These are phyloP conservation scores for Fabriciana adippe DNA, from an alignment of 2,888 invertebrate species.

Conservation along the genomic window DNA sequence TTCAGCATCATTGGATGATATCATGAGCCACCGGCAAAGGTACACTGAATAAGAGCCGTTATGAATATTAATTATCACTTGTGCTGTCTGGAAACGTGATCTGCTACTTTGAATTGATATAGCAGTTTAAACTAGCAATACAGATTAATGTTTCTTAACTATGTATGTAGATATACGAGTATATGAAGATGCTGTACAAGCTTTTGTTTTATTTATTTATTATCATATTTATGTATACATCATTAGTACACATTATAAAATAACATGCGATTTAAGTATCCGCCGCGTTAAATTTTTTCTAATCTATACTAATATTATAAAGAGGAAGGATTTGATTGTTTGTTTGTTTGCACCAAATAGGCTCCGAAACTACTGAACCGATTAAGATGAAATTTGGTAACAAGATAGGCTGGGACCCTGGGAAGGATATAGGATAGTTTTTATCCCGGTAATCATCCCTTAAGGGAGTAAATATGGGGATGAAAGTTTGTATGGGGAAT, in stretches of 20 bases:
- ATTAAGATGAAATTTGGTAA: no score
- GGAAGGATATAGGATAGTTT: no score
- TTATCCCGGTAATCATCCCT: no score
- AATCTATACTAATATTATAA: no score
- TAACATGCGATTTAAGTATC: no score
- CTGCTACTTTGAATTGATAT: neutral
- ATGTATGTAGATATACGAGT: neutral
- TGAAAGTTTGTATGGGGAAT: no score
- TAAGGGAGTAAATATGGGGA: no score
- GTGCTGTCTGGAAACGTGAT: conserved; percentile 11
- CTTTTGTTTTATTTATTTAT: neutral
- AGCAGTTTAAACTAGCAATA: neutral
- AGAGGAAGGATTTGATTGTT: no score
- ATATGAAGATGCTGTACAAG: neutral
- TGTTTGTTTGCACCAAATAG: no score
- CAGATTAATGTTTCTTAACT: neutral
- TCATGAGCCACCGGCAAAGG: conserved; percentile 22
- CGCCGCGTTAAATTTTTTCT: no score
- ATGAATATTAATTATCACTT: conserved; percentile 35
- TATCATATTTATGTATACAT: neutral
- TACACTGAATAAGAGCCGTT: conserved; percentile 22
- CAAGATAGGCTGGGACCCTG: no score
- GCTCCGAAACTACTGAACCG: no score
- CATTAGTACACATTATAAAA: neutral
- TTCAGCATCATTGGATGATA: conserved; percentile 33